Conservation (phyloP, 2,797 vertebrate species). For the Gallinago nigripennis region DNA sequence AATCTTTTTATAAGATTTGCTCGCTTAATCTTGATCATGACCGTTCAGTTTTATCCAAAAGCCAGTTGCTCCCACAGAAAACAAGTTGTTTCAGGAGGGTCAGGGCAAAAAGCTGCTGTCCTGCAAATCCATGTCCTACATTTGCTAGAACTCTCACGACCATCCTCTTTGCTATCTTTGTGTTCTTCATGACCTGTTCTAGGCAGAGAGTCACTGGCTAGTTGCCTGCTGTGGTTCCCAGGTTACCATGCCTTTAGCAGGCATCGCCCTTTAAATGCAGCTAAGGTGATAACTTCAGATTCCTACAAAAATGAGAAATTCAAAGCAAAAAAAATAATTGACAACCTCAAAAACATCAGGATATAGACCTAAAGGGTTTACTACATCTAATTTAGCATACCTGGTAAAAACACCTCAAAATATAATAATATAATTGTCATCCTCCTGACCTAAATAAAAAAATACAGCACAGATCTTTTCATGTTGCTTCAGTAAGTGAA, state of each 20-base stretch:
- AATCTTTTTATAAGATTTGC: constrained; percentile 19
- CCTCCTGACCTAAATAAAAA: constrained; percentile 56
- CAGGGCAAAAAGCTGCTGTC: not conserved
- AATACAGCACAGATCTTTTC: not conserved
- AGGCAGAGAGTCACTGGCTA: not conserved
- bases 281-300: not conserved
- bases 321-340: not conserved
- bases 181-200: not conserved
- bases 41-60: not conserved
- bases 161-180: not conserved
- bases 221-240: rapidly evolving
- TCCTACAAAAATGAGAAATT: not conserved
- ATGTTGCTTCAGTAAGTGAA: not conserved
- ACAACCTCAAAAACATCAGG: constrained; percentile 2
- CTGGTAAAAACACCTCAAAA: constrained; percentile 8
- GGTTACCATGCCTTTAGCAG: not conserved
- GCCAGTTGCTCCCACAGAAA: not conserved
- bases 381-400: constrained; percentile 5
- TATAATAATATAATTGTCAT: constrained; percentile 33
- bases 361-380: not conserved
- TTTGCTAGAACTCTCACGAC: not conserved
- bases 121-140: not conserved
- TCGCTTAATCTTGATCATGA: not conserved
- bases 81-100: not conserved
- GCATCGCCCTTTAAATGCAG: not conserved